Conservation (phyloP, 1,140 invertebrate genomes). For the Anastatus disparis region DNA sequence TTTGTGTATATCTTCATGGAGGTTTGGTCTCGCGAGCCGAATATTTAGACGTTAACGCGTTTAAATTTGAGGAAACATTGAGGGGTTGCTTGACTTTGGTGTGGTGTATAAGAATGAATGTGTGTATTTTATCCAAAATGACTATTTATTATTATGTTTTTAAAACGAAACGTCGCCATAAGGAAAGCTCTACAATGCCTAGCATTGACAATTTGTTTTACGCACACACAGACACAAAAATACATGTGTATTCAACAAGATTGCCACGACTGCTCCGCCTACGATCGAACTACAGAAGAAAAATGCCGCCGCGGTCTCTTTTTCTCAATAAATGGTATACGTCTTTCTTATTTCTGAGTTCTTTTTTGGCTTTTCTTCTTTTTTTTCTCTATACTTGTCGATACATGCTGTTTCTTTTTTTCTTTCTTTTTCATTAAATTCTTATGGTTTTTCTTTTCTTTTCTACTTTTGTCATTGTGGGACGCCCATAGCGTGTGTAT, state of each 20-base stretch:
- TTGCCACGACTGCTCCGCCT: conserved; percentile 63
- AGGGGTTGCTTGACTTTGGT: conserved; percentile 36
- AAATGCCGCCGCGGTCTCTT: conserved; percentile 46
- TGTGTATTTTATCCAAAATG: conserved; percentile 34
- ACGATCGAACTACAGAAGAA: conserved; percentile 61
- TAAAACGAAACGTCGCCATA: too few relatives aligned
- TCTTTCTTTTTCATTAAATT: too few relatives aligned
- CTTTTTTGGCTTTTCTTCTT: too few relatives aligned
- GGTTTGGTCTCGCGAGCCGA: background rate
- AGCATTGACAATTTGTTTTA: conserved; percentile 65
- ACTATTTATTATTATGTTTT: conserved; percentile 61
- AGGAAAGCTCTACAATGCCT: conserved; percentile 53
- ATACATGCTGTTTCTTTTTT: background rate
- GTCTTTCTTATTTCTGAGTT: too few relatives aligned
- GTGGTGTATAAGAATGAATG: too few relatives aligned
- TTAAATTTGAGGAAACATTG: conserved; percentile 39
- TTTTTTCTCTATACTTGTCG: too few relatives aligned
- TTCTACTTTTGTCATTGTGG: background rate
- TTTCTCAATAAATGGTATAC: background rate
- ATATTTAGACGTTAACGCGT: conserved; percentile 50
- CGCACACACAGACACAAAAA: conserved; percentile 59
- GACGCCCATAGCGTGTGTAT: too few relatives aligned
- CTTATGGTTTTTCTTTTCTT: background rate
- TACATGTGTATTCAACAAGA: too few relatives aligned
- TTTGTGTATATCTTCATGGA: too few relatives aligned